Conservation (phyloP, 2,888 invertebrate species). For the Caenorhabditis afra region DNA sequence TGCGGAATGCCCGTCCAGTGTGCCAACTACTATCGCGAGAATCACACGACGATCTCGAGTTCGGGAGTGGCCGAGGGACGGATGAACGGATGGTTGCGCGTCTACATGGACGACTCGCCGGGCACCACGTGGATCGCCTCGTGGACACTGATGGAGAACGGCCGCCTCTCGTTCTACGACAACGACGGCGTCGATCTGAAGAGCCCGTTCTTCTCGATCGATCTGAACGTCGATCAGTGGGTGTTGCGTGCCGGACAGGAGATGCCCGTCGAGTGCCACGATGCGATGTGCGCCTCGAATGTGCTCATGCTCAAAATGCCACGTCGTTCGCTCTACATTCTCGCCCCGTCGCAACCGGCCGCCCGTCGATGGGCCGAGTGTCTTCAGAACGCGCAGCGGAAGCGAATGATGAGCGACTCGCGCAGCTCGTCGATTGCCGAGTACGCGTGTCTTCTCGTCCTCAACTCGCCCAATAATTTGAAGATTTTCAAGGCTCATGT, state of each 20-base stretch:
- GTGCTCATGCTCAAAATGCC: constrained; percentile 75
- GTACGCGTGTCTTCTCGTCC: constrained; percentile 59
- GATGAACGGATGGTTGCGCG: constrained; percentile 71
- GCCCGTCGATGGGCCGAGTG: constrained; percentile 64
- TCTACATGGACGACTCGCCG: constrained; percentile 62
- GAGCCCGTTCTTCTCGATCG: constrained; percentile 63
- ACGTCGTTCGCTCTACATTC: constrained; percentile 55
- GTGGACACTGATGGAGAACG: constrained; percentile 68
- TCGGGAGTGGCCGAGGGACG: constrained; percentile 38
- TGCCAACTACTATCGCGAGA: constrained; percentile 63
- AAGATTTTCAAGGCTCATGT: constrained; percentile 60
- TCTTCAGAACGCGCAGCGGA: constrained; percentile 60
- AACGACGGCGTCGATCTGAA: constrained; percentile 68
- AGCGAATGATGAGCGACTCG: constrained; percentile 62
- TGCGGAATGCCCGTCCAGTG: constrained; percentile 65
- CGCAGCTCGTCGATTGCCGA: constrained; percentile 60
- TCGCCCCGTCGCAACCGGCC: constrained; percentile 60
- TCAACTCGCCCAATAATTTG: constrained; percentile 64
- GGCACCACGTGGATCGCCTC: constrained; percentile 60
- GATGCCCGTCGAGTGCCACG: constrained; percentile 59
- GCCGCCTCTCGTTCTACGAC: constrained; percentile 69
- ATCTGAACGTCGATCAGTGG: constrained; percentile 74
- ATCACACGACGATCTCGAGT: constrained; percentile 36
- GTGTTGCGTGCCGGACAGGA: constrained; percentile 60
- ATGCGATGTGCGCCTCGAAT: constrained; percentile 50